Base-by-base conservation (phyloP, 1,140 invertebrate genomes). In the Diachasma alloeum region DNA sequence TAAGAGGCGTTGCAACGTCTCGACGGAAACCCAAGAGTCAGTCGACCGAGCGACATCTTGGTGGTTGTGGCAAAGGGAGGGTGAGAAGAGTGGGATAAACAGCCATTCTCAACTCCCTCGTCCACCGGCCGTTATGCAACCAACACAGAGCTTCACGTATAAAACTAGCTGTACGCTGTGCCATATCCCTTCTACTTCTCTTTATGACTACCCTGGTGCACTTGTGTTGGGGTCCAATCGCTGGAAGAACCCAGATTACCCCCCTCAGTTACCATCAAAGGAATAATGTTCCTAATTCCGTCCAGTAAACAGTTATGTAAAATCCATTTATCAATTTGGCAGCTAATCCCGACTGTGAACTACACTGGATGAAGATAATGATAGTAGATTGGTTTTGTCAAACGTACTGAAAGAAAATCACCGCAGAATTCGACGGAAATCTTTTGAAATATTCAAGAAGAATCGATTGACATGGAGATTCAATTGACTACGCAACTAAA, bases 21-120 rank as follows among this genome's bases (percentile, higher is more conserved):
- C 59, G 59, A 31, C 19, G 59, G 24, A 19, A n/a, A 59, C 53
- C 59, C 9, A 15, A 63, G 59, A 63, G 59, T 63, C 59, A 63
- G 59, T 63, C 59, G 59, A 63, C 22, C 59, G 59, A 63, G 59
- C 59, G 59, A 63, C 59, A 63, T 63, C 59, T 63, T 63, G 59
- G 59, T 63, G 59, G 59, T 31, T 31, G 59, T 26, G 24, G 22
- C 15, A 26, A 24, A 26, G 26, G 19, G 24, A 26, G 19, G 59
- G 48, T 53, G 48, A 53, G 59, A 63, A 24, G 59, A 26, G 19
- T 19, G 59, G n/a, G 11, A 63, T 63, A 63, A 63, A 63, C 59
- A 24, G 39, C 24, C 11, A 63, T 63, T 63, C 24, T 19, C 59
- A 63, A 24, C 59, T 63, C 3, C 24, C 59, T 26, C 19, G 5